Evolutionary conservation across 2,888 invertebrate species (phyloP).

Genomic region (Noctua pronuba): DNA sequence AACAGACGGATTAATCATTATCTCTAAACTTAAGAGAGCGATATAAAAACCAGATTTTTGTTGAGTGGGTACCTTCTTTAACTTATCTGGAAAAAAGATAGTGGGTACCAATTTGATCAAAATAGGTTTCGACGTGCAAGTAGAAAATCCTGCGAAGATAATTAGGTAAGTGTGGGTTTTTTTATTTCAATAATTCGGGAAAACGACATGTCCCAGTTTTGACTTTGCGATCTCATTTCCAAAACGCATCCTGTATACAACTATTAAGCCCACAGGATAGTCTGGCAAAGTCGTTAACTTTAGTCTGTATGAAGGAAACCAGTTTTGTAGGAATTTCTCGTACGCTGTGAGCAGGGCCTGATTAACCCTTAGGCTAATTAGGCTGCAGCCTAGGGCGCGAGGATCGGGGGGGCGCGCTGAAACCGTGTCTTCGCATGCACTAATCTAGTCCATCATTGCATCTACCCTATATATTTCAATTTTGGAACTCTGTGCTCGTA

Average conservation of each 20-base stretch:
- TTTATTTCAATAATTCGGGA: not conserved
- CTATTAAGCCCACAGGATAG: not conserved
- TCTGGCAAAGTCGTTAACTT: not conserved
- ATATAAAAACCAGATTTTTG: not conserved
- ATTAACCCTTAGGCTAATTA: too few species aligned
- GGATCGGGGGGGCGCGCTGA: too few species aligned
- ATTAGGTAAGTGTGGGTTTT: not conserved
- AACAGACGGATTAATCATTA: not conserved
- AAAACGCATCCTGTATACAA: not conserved
- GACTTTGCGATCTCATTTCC: not conserved
- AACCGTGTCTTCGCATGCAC: too few species aligned
- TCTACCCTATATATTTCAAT: too few species aligned
- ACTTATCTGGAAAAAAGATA: not conserved
- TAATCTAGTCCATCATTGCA: too few species aligned
- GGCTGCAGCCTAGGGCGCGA: too few species aligned
- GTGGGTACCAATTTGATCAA: not conserved
- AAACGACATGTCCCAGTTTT: not conserved
- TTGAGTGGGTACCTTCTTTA: not conserved
- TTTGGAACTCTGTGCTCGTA: too few species aligned
- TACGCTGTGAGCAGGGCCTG: constrained; percentile 3
- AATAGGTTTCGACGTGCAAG: not conserved
- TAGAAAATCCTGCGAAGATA: not conserved
- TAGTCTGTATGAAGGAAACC: constrained; percentile 9
- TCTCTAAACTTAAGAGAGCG: not conserved
- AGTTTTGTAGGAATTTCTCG: constrained; percentile 41